These are phyloP conservation scores for Tachina fera DNA, from an alignment of 2,888 invertebrate species.

Conservation along the genomic window DNA sequence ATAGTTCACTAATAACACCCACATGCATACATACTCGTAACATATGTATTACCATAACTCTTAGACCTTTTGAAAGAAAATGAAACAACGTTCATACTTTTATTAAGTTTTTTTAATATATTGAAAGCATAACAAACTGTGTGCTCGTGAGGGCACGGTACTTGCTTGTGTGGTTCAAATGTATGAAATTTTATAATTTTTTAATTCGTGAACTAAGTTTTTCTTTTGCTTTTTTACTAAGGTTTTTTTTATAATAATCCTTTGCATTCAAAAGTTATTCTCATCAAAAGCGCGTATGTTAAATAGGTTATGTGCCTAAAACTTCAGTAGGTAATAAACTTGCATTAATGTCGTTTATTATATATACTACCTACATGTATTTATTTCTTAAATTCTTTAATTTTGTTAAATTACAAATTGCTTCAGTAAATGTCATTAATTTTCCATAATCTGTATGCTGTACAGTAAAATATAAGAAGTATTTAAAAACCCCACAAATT, in stretches of 20 bases:
- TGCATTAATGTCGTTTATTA: background rate
- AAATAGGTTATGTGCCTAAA: background rate
- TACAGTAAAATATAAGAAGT: slow-evolving; percentile 43
- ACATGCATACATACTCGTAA: background rate
- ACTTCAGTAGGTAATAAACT: background rate
- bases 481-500: slow-evolving; percentile 19
- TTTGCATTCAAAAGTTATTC: slow-evolving; percentile 47
- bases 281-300: slow-evolving; percentile 56
- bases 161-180: slow-evolving; percentile 53
- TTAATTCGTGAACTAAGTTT: slow-evolving; percentile 60
- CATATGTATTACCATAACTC: too few relatives aligned
- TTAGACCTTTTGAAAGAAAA: slow-evolving; percentile 4
- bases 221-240: slow-evolving; percentile 18
- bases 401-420: slow-evolving; percentile 1
- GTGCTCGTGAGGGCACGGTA: slow-evolving; percentile 43
- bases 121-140: background rate
- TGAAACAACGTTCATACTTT: background rate
- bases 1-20: background rate
- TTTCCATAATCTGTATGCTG: slow-evolving; percentile 24
- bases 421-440: slow-evolving; percentile 34
- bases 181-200: slow-evolving; percentile 23
- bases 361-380: slow-evolving; percentile 28
- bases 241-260: slow-evolving; percentile 11
- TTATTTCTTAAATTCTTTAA: slow-evolving; percentile 12
- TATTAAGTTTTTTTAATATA: too few relatives aligned